Evolutionary conservation across 2,113 vertebrate species (phyloP), one percentile per base, ranked within the genome.

Genomic region (Picathartes gymnocephalus): DNA sequence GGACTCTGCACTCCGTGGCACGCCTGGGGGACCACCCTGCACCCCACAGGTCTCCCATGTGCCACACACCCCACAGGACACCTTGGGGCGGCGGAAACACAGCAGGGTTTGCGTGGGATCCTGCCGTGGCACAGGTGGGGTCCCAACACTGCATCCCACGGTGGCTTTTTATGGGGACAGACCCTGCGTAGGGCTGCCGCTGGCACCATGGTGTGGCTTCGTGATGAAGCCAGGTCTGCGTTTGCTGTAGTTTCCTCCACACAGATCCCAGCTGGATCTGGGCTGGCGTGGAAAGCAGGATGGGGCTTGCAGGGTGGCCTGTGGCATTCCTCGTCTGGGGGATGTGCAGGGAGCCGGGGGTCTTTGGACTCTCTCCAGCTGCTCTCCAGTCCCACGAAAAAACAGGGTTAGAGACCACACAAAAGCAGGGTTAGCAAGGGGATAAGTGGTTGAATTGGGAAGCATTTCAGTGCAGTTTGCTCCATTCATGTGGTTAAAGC

Each of bases 1-100:
- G 15, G 3, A 8, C 42, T 24, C 45, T 3, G 37, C 33, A 5
- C 2, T 24, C 76, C 48, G 0, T 1, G 21, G 27, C 10, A 2
- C 10, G 0, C 14, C 9, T 22, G 27, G 7, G 27, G 21, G 13
- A 12, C 31, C 40, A 5, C 54, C 33, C 60, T 13, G 50, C 45
- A 15, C 27, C 18, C n/a, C 28, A 1, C 44, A 5, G 33, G 17
- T 22, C 5, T 24, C 44, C 3, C 0, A 1, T 20, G 45, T 45
- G 35, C 23, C 72, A 1, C 8, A 2, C 37, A 33, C 15, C n/a
- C 60, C 50, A 1, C 33, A 13, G 58, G n/a, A 35, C 11, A 1
- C 14, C 3, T 3, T 0, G 15, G 35, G 24, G 11, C 10, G 19
- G 10, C 10, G 9, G 44, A 37, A 13, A 17, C 24, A 5, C 40